phyloP scores from a whole-genome alignment of 2,113 vertebrate species.

The Bungarus multicinctus region DNA sequence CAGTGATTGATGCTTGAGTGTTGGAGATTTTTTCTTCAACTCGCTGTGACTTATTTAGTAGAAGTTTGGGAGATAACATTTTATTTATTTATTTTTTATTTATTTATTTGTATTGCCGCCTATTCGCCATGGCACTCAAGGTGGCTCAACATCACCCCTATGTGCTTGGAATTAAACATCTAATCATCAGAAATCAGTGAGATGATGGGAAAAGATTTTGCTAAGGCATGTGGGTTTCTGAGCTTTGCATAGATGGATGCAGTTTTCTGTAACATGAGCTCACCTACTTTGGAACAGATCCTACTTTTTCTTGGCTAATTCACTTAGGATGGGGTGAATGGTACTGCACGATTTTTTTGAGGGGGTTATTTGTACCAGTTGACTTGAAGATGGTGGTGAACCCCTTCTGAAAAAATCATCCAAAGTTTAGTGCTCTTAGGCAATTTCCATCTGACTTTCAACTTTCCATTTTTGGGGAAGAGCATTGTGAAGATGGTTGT shows the following conservation, averaged over 20 bases:
- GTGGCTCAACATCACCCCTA: neutral
- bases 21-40: neutral
- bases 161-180: neutral
- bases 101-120: too few relatives aligned
- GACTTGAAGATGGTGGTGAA: neutral
- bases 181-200: neutral
- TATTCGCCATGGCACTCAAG: too few relatives aligned
- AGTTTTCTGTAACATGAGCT: neutral
- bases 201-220: neutral
- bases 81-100: too few relatives aligned
- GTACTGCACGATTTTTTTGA: neutral
- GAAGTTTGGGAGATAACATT: neutral
- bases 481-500: neutral
- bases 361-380: neutral
- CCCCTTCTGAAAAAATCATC: neutral
- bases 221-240: neutral
- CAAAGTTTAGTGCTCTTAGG: neutral
- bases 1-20: neutral
- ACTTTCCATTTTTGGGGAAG: neutral
- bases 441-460: neutral
- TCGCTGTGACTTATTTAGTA: neutral
- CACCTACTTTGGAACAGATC: neutral
- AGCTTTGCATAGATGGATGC: neutral
- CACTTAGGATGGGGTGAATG: neutral
- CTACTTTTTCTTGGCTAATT: neutral